Evolutionary conservation across 2,797 vertebrate species (phyloP), one percentile per base, ranked within the genome.

Genomic region (Pangasius mekongensis): DNA sequence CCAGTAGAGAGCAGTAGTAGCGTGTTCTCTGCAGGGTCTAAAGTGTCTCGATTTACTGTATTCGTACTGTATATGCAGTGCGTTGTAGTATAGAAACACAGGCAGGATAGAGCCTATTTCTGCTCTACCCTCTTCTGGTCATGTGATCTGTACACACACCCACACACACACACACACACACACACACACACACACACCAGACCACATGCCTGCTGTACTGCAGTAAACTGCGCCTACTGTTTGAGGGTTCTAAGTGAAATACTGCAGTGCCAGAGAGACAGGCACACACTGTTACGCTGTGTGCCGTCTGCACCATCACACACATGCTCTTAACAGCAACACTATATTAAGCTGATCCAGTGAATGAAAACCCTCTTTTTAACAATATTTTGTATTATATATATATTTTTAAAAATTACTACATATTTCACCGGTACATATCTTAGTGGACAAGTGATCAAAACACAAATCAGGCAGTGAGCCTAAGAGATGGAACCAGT

Each of bases 1-100:
- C 94, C 96, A 94, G 93, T 91, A 96, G 96, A 95, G 95, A n/a
- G 94, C 95, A 93, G 92, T 89, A 94, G 85, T 83, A 39, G 0
- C 5, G 16, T 39, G 27, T 16, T 30, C 22, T 62, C 39, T 62
- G 64, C 30, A 71, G 43, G 24, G 5, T 58, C 9, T 86, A 49
- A 16, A 77, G 69, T 10, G 6, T 24, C 14, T 67, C 49, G 69
- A 76, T 89, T 58, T 66, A 67, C 39, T 56, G 43, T 83, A 27
- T 83, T 49, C 6, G 36, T 69, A 76, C 22, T 80, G 66, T 71
- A 71, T 49, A 49, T 80, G 5, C 18, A 64, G 30, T 33, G 52
- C 49, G 18, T 52, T 30, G 52, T 43, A n/a, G 36, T 64, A 24
- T 69, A 67, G 60, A 11, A 66, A 52, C 36, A 56, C 87, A 91